Evolutionary conservation across 2,888 invertebrate genomes (phyloP).

Genomic region (Ceriagrion tenellum): DNA sequence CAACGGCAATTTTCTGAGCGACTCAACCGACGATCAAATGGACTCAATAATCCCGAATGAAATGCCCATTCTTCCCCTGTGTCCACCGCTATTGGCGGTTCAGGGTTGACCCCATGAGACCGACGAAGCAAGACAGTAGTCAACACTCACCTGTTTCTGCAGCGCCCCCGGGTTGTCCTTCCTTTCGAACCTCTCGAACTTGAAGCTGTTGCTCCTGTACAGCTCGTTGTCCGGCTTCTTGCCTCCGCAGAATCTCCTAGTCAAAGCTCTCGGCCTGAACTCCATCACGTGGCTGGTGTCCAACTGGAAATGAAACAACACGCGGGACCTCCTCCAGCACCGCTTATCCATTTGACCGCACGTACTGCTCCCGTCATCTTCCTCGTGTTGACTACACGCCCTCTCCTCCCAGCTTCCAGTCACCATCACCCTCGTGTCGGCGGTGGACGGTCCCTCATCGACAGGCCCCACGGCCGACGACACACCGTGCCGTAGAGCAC

Average conservation of each 20-base stretch:
- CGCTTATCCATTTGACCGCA: slow-evolving; percentile 69
- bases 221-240: slow-evolving; percentile 85
- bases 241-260: slow-evolving; percentile 81
- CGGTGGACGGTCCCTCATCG: slow-evolving; percentile 49
- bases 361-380: slow-evolving; percentile 67
- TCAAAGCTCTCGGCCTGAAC: slow-evolving; percentile 81
- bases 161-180: slow-evolving; percentile 82
- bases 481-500: slow-evolving; percentile 57
- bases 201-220: slow-evolving; percentile 92
- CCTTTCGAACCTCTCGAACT: slow-evolving; percentile 90
- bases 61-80: too few relatives aligned
- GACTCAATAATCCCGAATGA: too few relatives aligned
- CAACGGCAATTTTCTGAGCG: too few relatives aligned
- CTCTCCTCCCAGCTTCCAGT: slow-evolving; percentile 68
- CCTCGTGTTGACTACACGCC: slow-evolving; percentile 39
- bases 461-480: slow-evolving; percentile 61
- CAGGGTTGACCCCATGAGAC: too few relatives aligned
- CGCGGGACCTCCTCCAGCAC: slow-evolving; percentile 70
- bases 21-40: too few relatives aligned
- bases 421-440: slow-evolving; percentile 58
- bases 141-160: slow-evolving; percentile 77
- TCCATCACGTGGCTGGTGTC: slow-evolving; percentile 72
- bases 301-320: slow-evolving; percentile 70
- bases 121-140: slow-evolving; percentile 71
- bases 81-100: too few relatives aligned